Evolutionary conservation across 2,113 vertebrate species (phyloP), one percentile per base, ranked within the genome.

Genomic region (Colinus virginianus): DNA sequence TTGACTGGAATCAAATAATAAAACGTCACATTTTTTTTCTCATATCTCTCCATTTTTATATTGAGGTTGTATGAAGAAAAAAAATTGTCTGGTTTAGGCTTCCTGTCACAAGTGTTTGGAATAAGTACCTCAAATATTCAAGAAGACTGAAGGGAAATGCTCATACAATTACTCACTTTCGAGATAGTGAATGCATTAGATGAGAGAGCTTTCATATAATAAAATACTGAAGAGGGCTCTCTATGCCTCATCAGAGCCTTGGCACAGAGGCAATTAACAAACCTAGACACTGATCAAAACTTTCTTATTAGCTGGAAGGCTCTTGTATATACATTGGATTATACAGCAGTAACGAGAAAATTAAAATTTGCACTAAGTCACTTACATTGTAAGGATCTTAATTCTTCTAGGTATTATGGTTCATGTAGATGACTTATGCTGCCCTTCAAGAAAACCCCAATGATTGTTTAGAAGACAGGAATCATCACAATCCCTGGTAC

Each of bases 291-390:
- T 78, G n/a, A 42, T 75, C 69, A 88, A 48, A 71, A 22, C 25
- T 56, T 26, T 70, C 23, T 71, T 75, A 5, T 78, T 84, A 51
- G 19, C 18, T 11, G 55, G 42, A 78, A 78, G 32, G 42, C 36
- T 87, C 32, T 11, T 63, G 32, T 32, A 26, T 30, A 7, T n/a
- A 25, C 13, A 40, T 9, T 70, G 36, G 58, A 66, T 62, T 87
- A n/a, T 21, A 61, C n/a, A 64, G 70, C 26, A 64, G 48, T 43
- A 79, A 71, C 61, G 25, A 93, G 46, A 78, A 90, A 88, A 84
- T 61, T 16, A 59, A 55, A 72, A 84, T 82, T 72, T 79, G 16
- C 28, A 13, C 72, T 87, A 55, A 87, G n/a, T 8, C 78, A 49
- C 25, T 76, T 75, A n/a, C 3, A 26, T 46, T 51, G n/a, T 51